A percentile compares a stretch with the other conserved stretches of the same genome.
Conservation (phyloP, 2,888 invertebrate genomes). For the Colostygia pectinataria region DNA sequence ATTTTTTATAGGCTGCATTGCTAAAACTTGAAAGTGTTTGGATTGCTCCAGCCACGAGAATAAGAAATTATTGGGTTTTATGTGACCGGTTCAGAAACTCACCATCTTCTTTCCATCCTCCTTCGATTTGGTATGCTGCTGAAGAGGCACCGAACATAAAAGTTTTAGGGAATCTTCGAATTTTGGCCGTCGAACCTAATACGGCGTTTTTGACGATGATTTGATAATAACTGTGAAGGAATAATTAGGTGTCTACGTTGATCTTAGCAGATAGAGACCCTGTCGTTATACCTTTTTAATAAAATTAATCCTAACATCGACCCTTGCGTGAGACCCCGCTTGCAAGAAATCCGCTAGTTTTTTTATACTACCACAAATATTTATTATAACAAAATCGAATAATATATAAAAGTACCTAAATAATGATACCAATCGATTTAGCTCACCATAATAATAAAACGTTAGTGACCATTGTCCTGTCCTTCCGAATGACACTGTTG, state of each 20-base stretch:
- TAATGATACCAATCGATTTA: no score
- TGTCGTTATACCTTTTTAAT: neutral
- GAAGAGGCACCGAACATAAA: conserved; percentile 69
- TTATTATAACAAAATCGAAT: neutral
- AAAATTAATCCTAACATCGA: neutral
- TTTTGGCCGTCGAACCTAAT: conserved; percentile 40
- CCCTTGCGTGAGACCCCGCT: conserved; percentile 2
- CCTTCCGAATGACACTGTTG: conserved; percentile 3
- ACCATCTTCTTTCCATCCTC: conserved; percentile 81
- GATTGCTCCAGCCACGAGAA: no score
- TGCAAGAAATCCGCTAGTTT: no score
- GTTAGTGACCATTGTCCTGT: conserved; percentile 10
- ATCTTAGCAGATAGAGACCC: no score
- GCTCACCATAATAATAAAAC: conserved; percentile 14
- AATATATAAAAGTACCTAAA: neutral
- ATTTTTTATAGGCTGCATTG: no score
- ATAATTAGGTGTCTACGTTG: no score
- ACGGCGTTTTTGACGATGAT: conserved; percentile 26
- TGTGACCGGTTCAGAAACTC: conserved; percentile 37
- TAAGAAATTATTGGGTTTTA: no score
- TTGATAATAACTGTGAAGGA: conserved; percentile 41
- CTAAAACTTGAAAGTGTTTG: no score
- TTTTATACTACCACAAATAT: neutral
- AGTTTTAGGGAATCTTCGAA: conserved; percentile 52
- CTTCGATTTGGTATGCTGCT: conserved; percentile 83